Base-by-base conservation (phyloP, 2,888 invertebrate species). In the Ichneumoninae sp. region DNA sequence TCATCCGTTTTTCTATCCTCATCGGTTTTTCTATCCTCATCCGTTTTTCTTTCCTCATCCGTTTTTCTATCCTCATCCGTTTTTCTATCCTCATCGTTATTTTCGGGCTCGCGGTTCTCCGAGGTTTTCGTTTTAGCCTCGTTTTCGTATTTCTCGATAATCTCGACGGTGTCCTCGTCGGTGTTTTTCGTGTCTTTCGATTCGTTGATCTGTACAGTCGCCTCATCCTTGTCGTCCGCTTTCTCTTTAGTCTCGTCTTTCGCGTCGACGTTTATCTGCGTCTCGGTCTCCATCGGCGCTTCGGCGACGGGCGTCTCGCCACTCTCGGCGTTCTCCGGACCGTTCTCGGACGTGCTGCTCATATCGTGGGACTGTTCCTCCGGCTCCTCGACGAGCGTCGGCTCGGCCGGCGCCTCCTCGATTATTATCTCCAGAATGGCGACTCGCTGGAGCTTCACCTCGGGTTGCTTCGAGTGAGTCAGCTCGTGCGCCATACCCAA, bases 401-500 rank as follows among this genome's bases (percentile, higher is more conserved):
- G 36, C 30, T 72, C 80, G 19, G 54, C 54, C 40, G 60, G 52
- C 19, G 26, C 47, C 7, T 83, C 72, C 30, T 71, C 62, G 36
- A 47, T 57, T 22, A 75, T 74, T 16, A 50, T 54, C 47, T 86
- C 85, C 19, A 74, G 22, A 13, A 88, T 7, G 0, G 16, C 22
- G 13, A 91, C 66, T 74, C 89, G 91, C 13, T 89, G 40, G 16
- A 93, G 82, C 68, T 90, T 89, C 5, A 93, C 80, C 74, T 88
- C 83, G 5, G 89, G 88, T 33, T 89, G 90, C 60, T 92, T 93
- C 44, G 88, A 89, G 69, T 93, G 93, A 0, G 89, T 88, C 16
- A 93, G 69, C 75, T 90, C 89, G 57, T 93, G 93, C 10, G 88
- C 85, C 52, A 89, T 84, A 19, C 89, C 89, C 13, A 86, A 72